phyloP scores from a whole-genome alignment of 1,140 invertebrate species.

The Protaetia brevitarsis region DNA sequence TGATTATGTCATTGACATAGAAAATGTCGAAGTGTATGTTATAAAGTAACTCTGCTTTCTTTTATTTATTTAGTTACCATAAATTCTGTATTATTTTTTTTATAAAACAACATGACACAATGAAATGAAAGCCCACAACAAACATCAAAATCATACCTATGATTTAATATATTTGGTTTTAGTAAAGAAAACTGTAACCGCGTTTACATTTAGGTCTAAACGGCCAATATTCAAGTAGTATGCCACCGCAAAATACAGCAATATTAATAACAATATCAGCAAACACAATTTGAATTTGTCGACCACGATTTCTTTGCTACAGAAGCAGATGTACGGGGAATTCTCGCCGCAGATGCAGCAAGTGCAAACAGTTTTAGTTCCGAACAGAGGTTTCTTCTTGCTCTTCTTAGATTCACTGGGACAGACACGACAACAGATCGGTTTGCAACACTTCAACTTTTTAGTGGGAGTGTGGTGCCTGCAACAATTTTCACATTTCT shows the following conservation, averaged over 20 bases:
- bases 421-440: neutral
- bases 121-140: neutral
- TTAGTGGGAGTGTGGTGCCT: neutral
- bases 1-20: too few species aligned
- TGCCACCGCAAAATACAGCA: neutral
- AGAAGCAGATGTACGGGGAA: neutral
- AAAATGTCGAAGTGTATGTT: too few species aligned
- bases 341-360: neutral
- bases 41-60: too few species aligned
- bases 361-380: neutral
- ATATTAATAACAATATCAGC: neutral
- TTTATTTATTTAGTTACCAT: too few species aligned
- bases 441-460: neutral
- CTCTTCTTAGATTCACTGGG: neutral
- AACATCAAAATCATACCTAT: neutral
- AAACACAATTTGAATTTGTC: neutral
- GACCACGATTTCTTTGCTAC: neutral
- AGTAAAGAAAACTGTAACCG: neutral
- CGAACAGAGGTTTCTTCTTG: neutral
- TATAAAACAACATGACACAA: too few species aligned
- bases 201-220: neutral
- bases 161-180: conserved; percentile 1
- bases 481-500: neutral
- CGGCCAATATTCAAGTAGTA: neutral
- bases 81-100: too few species aligned